Percentiles rank a stretch among this genome's conserved stretches.
Conservation (phyloP, 2,888 invertebrate genomes). For the Andrena camellia region DNA sequence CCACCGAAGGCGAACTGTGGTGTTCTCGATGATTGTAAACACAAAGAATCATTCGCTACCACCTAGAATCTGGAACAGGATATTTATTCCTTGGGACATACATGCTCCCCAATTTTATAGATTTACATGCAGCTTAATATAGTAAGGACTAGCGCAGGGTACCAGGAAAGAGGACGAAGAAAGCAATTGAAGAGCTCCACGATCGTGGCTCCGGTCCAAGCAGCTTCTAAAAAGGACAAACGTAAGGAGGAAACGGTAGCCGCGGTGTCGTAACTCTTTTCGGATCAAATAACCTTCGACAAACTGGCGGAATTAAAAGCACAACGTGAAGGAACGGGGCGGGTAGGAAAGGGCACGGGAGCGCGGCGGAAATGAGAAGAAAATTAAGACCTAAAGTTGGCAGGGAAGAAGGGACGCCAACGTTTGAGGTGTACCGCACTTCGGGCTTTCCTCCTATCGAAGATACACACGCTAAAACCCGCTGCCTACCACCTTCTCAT, state of each 20-base stretch:
- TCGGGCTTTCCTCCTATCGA: conserved; percentile 57
- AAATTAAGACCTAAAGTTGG: conserved; percentile 65
- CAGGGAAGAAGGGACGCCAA: conserved; percentile 41
- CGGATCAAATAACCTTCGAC: conserved; percentile 33
- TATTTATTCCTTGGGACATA: no score
- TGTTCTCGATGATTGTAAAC: no score
- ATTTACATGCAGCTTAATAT: not conserved
- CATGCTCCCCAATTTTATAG: not conserved
- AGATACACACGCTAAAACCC: conserved; percentile 60
- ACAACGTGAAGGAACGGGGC: not conserved
- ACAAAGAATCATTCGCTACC: no score
- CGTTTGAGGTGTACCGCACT: conserved; percentile 60
- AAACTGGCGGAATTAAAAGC: conserved; percentile 40
- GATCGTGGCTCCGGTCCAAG: conserved; percentile 13
- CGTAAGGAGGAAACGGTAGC: conserved; percentile 1
- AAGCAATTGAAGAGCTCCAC: not conserved
- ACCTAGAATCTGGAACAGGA: no score
- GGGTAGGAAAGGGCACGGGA: not conserved
- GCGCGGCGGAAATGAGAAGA: conserved; percentile 43
- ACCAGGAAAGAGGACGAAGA: not conserved
- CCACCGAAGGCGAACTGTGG: no score
- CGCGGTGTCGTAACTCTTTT: conserved; percentile 33
- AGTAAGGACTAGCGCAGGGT: not conserved
- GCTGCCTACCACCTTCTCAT: conserved; percentile 65
- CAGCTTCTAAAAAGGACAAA: conserved; percentile 7